phyloP scores from a whole-genome alignment of 2,888 invertebrate species.

The Eretmocerus hayati region DNA sequence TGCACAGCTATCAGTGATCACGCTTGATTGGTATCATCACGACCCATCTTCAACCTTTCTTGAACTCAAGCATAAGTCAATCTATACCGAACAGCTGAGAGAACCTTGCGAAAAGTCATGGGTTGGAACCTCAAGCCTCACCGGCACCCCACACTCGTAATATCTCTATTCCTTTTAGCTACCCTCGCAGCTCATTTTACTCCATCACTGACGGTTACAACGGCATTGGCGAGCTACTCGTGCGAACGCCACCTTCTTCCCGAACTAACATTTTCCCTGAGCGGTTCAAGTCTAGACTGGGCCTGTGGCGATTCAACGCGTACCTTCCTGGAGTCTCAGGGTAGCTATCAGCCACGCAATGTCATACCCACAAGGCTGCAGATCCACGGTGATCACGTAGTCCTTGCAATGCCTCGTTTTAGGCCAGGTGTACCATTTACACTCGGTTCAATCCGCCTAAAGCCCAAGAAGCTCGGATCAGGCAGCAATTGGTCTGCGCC shows the following conservation, averaged over 20 bases:
- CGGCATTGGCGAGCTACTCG: not conserved
- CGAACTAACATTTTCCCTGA: slow-evolving; percentile 31
- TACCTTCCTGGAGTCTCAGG: slow-evolving; percentile 53
- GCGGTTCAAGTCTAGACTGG: slow-evolving; percentile 41
- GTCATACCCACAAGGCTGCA: slow-evolving; percentile 57
- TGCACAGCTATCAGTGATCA: no score
- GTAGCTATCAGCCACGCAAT: slow-evolving; percentile 54
- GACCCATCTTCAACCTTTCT: no score
- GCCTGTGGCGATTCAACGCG: slow-evolving; percentile 51
- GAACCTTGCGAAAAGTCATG: no score
- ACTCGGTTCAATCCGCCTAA: slow-evolving; percentile 42
- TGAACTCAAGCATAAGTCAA: no score
- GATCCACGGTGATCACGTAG: slow-evolving; percentile 52
- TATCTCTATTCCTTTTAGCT: not conserved
- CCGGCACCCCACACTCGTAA: no score
- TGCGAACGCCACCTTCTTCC: slow-evolving; percentile 34
- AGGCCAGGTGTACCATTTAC: slow-evolving; percentile 63
- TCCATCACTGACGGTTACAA: not conserved
- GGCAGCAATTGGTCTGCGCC: no score
- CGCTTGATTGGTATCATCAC: no score
- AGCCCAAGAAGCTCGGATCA: no score
- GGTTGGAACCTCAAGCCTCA: no score
- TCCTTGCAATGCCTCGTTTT: slow-evolving; percentile 55
- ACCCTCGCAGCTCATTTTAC: not conserved
- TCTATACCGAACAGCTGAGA: no score